Conservation (phyloP, 2,888 invertebrate species). For the Spodoptera littoralis region DNA sequence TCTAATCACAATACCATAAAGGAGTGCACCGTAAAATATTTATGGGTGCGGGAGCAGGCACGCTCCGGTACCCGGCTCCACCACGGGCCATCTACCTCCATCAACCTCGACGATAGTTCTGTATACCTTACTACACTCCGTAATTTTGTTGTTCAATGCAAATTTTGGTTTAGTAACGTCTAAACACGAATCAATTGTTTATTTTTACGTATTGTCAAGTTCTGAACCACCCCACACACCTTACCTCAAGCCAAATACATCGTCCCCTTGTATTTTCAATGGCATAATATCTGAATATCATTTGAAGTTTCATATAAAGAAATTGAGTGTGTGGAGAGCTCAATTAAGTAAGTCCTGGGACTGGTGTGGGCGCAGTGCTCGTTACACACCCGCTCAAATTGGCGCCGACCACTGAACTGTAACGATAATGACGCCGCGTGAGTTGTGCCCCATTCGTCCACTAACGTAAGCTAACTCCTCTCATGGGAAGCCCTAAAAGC, state of each 20-base stretch:
- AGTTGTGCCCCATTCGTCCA: constrained; percentile 77
- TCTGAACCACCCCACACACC: not conserved
- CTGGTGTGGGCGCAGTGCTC: constrained; percentile 74
- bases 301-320: constrained; percentile 67
- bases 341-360: constrained; percentile 79
- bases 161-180: constrained; percentile 45
- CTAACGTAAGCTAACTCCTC: constrained; percentile 81
- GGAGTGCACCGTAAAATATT: constrained; percentile 84
- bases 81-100: constrained; percentile 66
- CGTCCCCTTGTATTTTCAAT: constrained; percentile 7
- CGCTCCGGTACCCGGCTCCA: constrained; percentile 74
- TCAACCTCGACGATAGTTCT: constrained; percentile 57
- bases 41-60: constrained; percentile 77
- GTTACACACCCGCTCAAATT: constrained; percentile 81
- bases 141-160: constrained; percentile 49
- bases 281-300: constrained; percentile 52
- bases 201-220: constrained; percentile 19
- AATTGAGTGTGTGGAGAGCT: constrained; percentile 70
- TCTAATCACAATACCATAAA: constrained; percentile 82
- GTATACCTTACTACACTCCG: constrained; percentile 43
- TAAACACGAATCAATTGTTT: constrained; percentile 43
- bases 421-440: constrained; percentile 82
- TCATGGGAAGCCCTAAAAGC: constrained; percentile 83
- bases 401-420: constrained; percentile 80
- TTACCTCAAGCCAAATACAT: no score